Base-by-base conservation (phyloP, 2,113 vertebrate genomes). In the Serinus canaria region DNA sequence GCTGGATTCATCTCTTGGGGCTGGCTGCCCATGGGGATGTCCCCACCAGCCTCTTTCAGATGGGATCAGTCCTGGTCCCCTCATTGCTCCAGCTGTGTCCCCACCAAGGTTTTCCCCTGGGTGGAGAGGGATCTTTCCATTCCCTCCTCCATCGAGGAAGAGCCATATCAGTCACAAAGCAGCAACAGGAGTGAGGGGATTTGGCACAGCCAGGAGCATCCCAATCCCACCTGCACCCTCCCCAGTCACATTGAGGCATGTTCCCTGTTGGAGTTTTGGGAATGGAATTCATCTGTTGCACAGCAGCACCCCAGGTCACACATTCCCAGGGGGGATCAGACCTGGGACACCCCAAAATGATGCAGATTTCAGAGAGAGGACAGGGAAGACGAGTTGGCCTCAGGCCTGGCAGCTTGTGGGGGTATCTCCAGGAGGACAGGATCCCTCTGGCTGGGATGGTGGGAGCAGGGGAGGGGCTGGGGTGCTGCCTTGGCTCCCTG, bases 291-390 rank as follows among this genome's bases (percentile, higher is more conserved):
- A 6, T 39, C 25, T 5, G 6, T 9, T 4, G 8, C 47, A 62
- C 33, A 43, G 83, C 35, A 78, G 21, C 47, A 67, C 43, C 19
- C 14, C 79, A 59, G 68, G n/a, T 7, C 76, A 30, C 25, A 11
- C n/a, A 35, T 70, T 55, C 69, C 30, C 2, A 0, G 11, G 2
- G 1, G 17, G 6, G 4, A 39, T 22, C 31, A 55, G 56, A 58
- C 19, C 43, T 64, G 67, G 67, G 56, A n/a, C 30, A 35, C 31
- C 50, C 37, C 84, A 66, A 69, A 88, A 64, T 7, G 20, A 33
- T 6, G 6, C 1, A 4, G 4, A 41, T 55, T 75, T 80, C 79
- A 60, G 47, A 41, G 55, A 35, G 28, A 20, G 31, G 68, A 19
- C 15, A 33, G 28, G 60, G 31, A 59, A 49, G 44, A 79, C 0